Evolutionary conservation across 2,797 vertebrate genomes (phyloP), one percentile per base, ranked within the genome.

Genomic region (Melanotaenia parkinsoni): DNA sequence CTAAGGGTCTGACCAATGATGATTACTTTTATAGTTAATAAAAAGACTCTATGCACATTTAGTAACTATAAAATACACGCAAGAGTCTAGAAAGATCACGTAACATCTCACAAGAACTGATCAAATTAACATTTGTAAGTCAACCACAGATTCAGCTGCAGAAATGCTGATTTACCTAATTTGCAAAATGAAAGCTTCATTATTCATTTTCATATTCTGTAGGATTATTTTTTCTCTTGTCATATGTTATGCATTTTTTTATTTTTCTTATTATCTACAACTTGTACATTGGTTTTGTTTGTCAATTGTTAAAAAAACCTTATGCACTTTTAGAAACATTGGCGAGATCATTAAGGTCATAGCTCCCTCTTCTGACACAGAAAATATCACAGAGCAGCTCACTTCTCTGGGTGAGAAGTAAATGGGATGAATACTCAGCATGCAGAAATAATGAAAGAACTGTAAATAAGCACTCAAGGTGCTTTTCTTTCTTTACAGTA

Each of bases 321-420:
- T 1, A 45, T 20, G 5, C 20, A 51, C 35, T 57, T 0, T 24
- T 33, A 18, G 12, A 4, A 68, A 16, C 0, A 2, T 59, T 54
- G 20, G 40, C 68, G 63, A 71, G 43, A 83, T 85, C 18, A 64
- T 57, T 90, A 67, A 86, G 70, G 67, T 65, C 26, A 86, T 54
- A 91, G 89, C 91, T 82, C 91, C 92, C 91, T 88, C 91, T 92
- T 88, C 81, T 92, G 92, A 84, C 86, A 72, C 57, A 75, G 71
- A 73, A 62, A 51, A 60, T 63, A 18, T 69, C 58, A 66, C 16
- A 33, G 13, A 63, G 45, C 4, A 30, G 50, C 63, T 79, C 51
- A 30, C 30, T 59, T 11, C 33, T 35, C 53, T 16, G 28, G n/a
- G 16, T 57, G 11, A 45, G 8, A 56, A 4, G 9, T 4, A 24